Base-by-base conservation (phyloP, 2,113 vertebrate species). In the Caretta caretta region DNA sequence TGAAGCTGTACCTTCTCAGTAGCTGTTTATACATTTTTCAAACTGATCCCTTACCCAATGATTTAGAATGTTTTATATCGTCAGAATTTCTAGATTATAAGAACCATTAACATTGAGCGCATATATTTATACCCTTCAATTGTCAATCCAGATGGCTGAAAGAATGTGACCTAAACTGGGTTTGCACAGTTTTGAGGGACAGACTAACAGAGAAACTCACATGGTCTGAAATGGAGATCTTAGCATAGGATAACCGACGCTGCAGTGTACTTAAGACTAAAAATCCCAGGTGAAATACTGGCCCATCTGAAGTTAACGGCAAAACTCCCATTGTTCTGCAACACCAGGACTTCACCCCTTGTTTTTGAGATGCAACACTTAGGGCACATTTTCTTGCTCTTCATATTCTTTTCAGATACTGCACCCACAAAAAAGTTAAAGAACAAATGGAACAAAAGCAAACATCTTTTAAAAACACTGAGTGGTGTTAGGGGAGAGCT, bases 21-120 rank as follows among this genome's bases (percentile, higher is more conserved):
- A 94, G 94, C 95, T 97, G 97, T 75, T 94, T 92, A 97, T 87
- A 96, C 93, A 96, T 96, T 95, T 96, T 97, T 96, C 90, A 96
- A 96, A 94, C 90, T 95, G 96, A 96, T 96, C 96, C 95, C 95
- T 97, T 97, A 96, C 93, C 95, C 97, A 96, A 93, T 92, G 93
- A 97, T 96, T 93, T 95, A 96, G 93, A 96, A 96, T 95, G 94
- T 92, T 97, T 97, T 80, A 59, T 97, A 97, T 94, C 42, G 96
- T 97, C 97, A 97, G 95, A 95, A 92, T 84, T 87, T 92, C 97
- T 94, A 96, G 95, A 96, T 96, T 96, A 80, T 84, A 84, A 96
- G 94, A 97, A 97, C 93, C 93, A 96, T 96, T 94, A 81, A 97
- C 95, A 94, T 94, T 88, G 91, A 93, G 95, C 95, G 94, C 95